Percentiles rank a stretch among this genome's conserved stretches.
phyloP scores from a whole-genome alignment of 2,888 invertebrate species.

The Emmelina monodactyla region DNA sequence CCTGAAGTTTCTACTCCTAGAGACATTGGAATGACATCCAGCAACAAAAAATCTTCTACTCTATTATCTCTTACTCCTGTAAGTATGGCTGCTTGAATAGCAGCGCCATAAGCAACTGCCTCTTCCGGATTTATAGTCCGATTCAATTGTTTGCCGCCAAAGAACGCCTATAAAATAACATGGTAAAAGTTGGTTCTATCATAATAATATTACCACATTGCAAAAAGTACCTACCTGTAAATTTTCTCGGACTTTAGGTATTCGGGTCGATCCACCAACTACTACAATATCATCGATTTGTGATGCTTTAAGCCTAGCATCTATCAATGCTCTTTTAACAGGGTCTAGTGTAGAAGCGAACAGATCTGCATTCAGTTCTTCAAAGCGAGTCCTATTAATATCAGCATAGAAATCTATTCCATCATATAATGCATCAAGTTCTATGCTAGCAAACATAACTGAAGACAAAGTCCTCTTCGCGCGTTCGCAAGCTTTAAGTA shows the following conservation, averaged over 20 bases:
- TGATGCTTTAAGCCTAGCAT: conserved; percentile 86
- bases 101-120: conserved; percentile 93
- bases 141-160: conserved; percentile 84
- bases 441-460: conserved; percentile 79
- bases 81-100: conserved; percentile 92
- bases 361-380: conserved; percentile 88
- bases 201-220: conserved; percentile 3
- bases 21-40: conserved; percentile 81
- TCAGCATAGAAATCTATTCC: conserved; percentile 92
- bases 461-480: conserved; percentile 81
- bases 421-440: conserved; percentile 89
- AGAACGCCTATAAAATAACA: conserved; percentile 67
- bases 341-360: conserved; percentile 76
- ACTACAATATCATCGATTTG: conserved; percentile 82
- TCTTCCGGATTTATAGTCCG: conserved; percentile 93
- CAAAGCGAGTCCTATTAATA: conserved; percentile 84
- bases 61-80: conserved; percentile 71
- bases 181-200: conserved; percentile 2
- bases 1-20: conserved; percentile 86
- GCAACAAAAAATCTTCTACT: conserved; percentile 83
- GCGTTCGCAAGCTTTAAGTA: conserved; percentile 86
- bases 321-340: conserved; percentile 82
- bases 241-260: conserved; percentile 90
- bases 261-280: conserved; percentile 90
- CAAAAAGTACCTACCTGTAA: conserved; percentile 53